These are phyloP conservation scores for Romanogobio albipinnatus DNA, from an alignment of 2,113 vertebrate species.

Conservation along the genomic window DNA sequence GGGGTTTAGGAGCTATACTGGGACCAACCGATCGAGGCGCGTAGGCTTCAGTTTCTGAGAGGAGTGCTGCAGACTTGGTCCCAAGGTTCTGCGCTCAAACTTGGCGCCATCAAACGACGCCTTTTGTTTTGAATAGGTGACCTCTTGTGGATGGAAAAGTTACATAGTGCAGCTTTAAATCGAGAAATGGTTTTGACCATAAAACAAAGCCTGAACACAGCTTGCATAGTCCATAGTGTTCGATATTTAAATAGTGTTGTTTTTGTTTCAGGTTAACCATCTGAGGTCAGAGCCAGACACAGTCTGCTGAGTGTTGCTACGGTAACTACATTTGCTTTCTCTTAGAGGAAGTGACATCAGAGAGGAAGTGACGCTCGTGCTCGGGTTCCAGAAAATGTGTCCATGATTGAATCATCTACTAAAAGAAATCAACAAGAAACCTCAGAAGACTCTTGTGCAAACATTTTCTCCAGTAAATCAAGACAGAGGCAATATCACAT, in stretches of 20 bases:
- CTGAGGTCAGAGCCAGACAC: conserved; percentile 45
- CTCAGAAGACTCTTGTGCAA: conserved; percentile 51
- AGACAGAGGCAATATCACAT: conserved; percentile 51
- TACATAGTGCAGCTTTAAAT: too few species aligned
- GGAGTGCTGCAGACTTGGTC: too few species aligned
- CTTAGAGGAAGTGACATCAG: conserved; percentile 92
- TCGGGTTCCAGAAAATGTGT: conserved; percentile 84
- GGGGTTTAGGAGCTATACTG: too few species aligned
- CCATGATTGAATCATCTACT: conserved; percentile 53
- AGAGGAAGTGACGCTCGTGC: conserved; percentile 94
- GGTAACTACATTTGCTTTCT: conserved; percentile 91
- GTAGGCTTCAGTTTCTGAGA: too few species aligned
- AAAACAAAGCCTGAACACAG: background rate
- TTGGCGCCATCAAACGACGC: too few species aligned
- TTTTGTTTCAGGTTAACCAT: conserved; percentile 55
- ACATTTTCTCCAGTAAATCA: conserved; percentile 49
- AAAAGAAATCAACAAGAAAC: conserved; percentile 72
- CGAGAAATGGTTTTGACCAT: background rate
- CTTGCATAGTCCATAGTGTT: background rate
- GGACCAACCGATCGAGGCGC: too few species aligned
- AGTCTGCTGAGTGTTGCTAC: conserved; percentile 73
- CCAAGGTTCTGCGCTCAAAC: too few species aligned
- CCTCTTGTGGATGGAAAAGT: too few species aligned
- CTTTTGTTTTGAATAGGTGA: too few species aligned
- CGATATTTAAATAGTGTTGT: background rate